Conservation (phyloP, 1,140 invertebrate genomes). For the Drosophila mojavensis region DNA sequence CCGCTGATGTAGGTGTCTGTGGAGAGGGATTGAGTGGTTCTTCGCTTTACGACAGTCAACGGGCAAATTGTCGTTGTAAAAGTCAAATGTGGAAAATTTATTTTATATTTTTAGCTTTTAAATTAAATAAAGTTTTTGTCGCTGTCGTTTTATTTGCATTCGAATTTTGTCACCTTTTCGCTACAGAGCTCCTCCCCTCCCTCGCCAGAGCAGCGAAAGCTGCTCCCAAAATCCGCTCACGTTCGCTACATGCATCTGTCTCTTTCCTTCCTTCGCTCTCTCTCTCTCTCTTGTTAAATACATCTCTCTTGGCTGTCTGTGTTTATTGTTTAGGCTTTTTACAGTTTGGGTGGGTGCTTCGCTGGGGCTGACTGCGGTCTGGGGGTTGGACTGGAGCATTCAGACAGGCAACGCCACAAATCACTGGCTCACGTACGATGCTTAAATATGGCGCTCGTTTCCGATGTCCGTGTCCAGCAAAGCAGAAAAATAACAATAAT, state of each 20-base stretch:
- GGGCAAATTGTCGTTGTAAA: conserved; percentile 77
- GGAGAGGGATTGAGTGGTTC: not conserved
- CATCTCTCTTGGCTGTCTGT: conserved; percentile 23
- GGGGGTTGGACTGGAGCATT: not conserved
- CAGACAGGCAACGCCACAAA: conserved; percentile 54
- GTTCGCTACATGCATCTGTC: conserved; percentile 25
- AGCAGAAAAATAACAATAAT: conserved; percentile 65
- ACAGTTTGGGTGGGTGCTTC: not conserved
- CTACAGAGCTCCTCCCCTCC: not conserved
- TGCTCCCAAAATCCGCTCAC: conserved; percentile 66
- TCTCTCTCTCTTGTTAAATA: not conserved
- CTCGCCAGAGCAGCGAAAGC: not conserved
- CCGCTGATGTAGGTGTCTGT: not conserved
- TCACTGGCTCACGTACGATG: conserved; percentile 66
- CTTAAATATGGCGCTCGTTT: conserved; percentile 78
- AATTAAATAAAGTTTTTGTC: conserved; percentile 76
- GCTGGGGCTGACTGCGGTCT: not conserved
- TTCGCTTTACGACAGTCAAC: conserved; percentile 65
- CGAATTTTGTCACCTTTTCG: conserved; percentile 69
- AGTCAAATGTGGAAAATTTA: conserved; percentile 81
- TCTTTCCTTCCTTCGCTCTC: not conserved
- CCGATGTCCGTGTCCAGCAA: conserved; percentile 71
- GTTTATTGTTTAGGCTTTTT: conserved; percentile 79
- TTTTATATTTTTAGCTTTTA: conserved; percentile 77
- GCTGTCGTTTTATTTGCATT: conserved; percentile 68